A percentile compares a stretch with the other conserved stretches of the same genome.
These are phyloP conservation scores for Rhinoptilus africanus DNA, from an alignment of 2,113 vertebrate genomes.

Conservation along the genomic window DNA sequence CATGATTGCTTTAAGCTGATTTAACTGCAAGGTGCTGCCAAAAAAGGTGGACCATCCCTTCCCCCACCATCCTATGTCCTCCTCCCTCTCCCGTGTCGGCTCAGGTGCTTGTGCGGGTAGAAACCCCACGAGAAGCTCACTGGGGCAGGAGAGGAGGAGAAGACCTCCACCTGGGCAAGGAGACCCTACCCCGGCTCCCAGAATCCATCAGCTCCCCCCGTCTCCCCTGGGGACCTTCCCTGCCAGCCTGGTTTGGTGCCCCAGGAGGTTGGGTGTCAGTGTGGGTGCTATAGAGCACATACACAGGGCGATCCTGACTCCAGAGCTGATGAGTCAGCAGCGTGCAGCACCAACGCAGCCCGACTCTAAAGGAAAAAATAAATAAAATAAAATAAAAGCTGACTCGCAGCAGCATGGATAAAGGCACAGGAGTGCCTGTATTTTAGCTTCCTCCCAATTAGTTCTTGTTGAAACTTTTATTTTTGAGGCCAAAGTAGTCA, in stretches of 20 bases:
- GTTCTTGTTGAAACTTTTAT: background rate
- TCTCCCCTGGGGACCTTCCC: rapidly evolving
- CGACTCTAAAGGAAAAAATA: background rate
- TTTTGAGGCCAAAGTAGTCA: background rate
- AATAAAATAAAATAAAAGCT: background rate
- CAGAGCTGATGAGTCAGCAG: background rate
- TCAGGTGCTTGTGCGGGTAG: rapidly evolving
- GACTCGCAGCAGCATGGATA: rapidly evolving
- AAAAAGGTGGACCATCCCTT: background rate
- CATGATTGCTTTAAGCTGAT: background rate
- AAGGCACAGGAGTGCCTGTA: background rate
- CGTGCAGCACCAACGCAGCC: rapidly evolving
- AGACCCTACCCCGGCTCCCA: background rate
- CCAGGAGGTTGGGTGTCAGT: background rate
- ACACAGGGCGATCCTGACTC: rapidly evolving
- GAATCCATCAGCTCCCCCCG: background rate
- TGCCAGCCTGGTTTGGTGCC: background rate
- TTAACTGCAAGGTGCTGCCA: background rate
- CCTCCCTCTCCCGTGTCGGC: rapidly evolving
- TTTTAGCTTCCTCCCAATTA: background rate
- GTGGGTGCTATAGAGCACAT: background rate
- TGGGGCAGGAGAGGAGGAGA: background rate
- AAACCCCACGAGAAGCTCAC: background rate
- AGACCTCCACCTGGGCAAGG: background rate
- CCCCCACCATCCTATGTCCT: background rate